These are phyloP conservation scores for Parapsyche elsis DNA, from an alignment of 1,140 invertebrate genomes.

Conservation along the genomic window DNA sequence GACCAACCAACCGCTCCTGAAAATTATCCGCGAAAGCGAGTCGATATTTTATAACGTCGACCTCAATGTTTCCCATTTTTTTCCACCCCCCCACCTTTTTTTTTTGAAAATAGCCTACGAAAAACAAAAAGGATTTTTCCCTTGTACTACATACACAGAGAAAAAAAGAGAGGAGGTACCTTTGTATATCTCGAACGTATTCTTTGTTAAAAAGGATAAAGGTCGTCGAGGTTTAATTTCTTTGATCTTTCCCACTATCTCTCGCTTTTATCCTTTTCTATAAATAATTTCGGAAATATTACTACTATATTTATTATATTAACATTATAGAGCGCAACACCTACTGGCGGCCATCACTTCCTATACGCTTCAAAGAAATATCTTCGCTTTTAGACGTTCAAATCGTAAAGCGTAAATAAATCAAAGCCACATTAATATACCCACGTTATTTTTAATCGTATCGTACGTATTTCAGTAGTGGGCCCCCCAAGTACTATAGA, in stretches of 20 bases:
- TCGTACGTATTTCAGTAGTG: too few species aligned
- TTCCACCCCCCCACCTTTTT: background rate
- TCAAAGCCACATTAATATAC: background rate
- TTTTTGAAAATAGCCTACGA: background rate
- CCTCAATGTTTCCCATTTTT: too few species aligned
- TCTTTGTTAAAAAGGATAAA: slow-evolving; percentile 18
- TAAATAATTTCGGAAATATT: slow-evolving; percentile 8
- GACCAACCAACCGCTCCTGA: too few species aligned
- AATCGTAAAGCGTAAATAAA: background rate
- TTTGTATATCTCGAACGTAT: background rate
- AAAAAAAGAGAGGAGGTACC: too few species aligned
- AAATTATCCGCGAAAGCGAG: too few species aligned
- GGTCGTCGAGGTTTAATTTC: slow-evolving; percentile 22
- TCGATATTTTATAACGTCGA: too few species aligned
- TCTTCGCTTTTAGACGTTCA: background rate
- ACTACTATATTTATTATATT: background rate
- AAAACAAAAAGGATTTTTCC: background rate
- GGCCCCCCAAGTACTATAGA: too few species aligned
- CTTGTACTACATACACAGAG: background rate
- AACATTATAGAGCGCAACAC: too few species aligned
- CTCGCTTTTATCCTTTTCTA: background rate
- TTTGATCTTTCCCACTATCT: background rate
- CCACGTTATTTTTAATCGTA: background rate
- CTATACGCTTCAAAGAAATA: background rate
- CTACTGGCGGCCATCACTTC: too few species aligned